Conservation (phyloP, 2,113 vertebrate genomes). For the Tor tambroides region DNA sequence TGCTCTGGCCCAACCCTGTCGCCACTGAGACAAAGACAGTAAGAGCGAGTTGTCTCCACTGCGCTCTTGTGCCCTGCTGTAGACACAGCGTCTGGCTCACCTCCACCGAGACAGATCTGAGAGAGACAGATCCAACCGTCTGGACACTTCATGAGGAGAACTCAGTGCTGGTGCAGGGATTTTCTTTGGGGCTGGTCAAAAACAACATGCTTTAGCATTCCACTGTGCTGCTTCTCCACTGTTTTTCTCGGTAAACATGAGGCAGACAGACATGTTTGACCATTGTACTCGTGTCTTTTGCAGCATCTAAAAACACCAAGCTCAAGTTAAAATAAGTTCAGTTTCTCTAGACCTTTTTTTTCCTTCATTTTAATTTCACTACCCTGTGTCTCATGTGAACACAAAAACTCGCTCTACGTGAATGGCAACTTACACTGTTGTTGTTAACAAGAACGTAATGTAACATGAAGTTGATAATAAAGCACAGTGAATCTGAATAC, state of each 20-base stretch:
- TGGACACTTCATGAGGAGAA: background rate
- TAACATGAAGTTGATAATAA: background rate
- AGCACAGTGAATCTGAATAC: background rate
- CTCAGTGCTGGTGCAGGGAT: no score
- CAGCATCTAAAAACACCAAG: no score
- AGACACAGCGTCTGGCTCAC: conserved; percentile 46
- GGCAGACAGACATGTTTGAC: background rate
- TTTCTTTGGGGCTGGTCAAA: background rate
- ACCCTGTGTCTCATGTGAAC: no score
- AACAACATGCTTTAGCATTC: background rate
- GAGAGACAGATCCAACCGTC: background rate
- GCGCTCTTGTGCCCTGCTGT: conserved; percentile 28
- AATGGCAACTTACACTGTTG: background rate
- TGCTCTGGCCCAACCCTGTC: conserved; percentile 47
- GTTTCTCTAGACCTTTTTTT: no score
- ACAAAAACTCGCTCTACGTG: no score
- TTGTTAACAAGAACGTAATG: background rate
- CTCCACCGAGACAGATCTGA: conserved; percentile 33
- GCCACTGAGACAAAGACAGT: conserved; percentile 47
- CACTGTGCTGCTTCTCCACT: background rate
- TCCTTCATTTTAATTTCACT: no score
- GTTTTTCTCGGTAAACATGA: background rate
- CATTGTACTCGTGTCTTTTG: background rate
- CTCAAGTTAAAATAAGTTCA: no score
- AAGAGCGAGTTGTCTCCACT: conserved; percentile 49